A percentile compares a stretch with the other conserved stretches of the same genome.
Conservation (phyloP, 2,797 vertebrate genomes). For the Cynopterus sphinx region DNA sequence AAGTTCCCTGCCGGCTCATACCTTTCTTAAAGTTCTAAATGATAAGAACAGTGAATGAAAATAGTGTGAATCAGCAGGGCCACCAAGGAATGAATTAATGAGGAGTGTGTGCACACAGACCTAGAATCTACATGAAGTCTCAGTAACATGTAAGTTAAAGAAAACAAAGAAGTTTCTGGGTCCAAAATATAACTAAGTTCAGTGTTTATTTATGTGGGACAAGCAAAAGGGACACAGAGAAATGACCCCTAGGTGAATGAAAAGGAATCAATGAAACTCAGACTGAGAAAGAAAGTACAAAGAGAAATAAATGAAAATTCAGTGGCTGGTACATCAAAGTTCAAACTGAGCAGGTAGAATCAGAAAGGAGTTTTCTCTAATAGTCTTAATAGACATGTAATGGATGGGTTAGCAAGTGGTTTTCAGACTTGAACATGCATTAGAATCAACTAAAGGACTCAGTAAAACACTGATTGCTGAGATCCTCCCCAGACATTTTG, state of each 20-base stretch:
- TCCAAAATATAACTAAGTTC: neutral
- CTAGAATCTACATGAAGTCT: neutral
- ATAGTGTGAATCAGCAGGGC: neutral
- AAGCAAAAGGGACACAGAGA: neutral
- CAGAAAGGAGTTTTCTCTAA: neutral
- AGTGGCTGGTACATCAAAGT: neutral
- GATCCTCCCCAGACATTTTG: neutral
- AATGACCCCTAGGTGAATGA: neutral
- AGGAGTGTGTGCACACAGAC: neutral
- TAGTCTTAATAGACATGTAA: neutral
- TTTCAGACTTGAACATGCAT: neutral
- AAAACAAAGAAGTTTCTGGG: neutral
- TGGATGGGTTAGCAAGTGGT: neutral
- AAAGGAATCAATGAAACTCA: neutral
- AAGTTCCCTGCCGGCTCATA: neutral
- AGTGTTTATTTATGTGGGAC: neutral
- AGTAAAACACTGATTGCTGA: neutral
- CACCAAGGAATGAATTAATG: neutral
- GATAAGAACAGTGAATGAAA: neutral
- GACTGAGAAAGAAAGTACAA: neutral
- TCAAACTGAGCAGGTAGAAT: neutral
- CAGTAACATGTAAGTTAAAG: neutral
- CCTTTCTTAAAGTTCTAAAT: conserved; percentile 33
- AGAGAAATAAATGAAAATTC: neutral
- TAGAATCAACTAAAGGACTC: neutral